Evolutionary conservation across 1,140 invertebrate genomes (phyloP).

Genomic region (Popillia japonica): DNA sequence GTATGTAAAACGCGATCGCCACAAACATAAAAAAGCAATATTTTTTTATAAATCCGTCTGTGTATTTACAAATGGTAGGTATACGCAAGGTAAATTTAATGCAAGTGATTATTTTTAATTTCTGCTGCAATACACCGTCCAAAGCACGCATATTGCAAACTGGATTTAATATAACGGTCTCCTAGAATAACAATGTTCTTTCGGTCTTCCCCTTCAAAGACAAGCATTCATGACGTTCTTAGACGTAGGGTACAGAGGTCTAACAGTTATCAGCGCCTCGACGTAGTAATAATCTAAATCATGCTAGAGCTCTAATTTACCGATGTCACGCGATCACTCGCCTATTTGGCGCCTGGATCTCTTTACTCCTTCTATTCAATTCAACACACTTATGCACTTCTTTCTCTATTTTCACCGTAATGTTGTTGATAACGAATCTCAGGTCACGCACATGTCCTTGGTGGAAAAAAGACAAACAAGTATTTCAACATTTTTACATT

Average conservation of each 20-base stretch:
- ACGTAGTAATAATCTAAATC: conserved; percentile 39
- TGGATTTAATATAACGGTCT: conserved; percentile 21
- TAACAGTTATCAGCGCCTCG: conserved; percentile 37
- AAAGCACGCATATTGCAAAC: conserved; percentile 29
- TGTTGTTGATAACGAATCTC: conserved; percentile 24
- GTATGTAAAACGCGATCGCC: background rate
- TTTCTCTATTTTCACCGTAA: conserved; percentile 21
- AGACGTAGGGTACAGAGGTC: conserved; percentile 9
- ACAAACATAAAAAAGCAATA: background rate
- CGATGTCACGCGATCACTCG: conserved; percentile 39
- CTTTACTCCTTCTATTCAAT: conserved; percentile 20
- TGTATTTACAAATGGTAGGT: background rate
- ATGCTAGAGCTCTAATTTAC: conserved; percentile 41
- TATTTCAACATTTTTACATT: conserved; percentile 37
- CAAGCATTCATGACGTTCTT: conserved; percentile 29
- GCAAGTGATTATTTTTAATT: background rate
- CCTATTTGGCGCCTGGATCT: conserved; percentile 39
- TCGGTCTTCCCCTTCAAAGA: conserved; percentile 3
- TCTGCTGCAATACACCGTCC: background rate
- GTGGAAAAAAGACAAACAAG: conserved; percentile 35
- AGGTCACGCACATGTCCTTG: conserved; percentile 35
- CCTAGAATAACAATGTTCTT: conserved; percentile 19
- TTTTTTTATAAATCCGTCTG: background rate
- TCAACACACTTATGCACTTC: conserved; percentile 8
- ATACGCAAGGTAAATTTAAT: background rate